These are phyloP conservation scores for Micrasema minimum DNA, from an alignment of 1,140 invertebrate species.

Conservation along the genomic window DNA sequence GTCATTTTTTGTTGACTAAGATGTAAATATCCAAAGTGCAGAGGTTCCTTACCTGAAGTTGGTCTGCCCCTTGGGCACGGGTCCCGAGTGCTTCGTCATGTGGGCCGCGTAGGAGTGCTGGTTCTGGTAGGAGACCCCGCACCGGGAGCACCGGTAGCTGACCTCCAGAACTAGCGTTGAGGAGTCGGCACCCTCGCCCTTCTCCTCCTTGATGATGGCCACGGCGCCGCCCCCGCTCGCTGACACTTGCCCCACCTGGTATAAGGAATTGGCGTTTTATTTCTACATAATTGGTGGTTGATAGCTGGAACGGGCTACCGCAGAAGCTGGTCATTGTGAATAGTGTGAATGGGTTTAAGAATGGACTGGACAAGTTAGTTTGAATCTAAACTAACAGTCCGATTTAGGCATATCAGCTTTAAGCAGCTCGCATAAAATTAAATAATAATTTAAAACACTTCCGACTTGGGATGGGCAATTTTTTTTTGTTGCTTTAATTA, in stretches of 20 bases:
- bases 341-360: too few species aligned
- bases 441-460: not conserved
- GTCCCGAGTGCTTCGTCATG: conserved; percentile 49
- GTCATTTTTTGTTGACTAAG: too few species aligned
- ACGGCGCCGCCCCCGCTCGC: conserved; percentile 45
- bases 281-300: not conserved
- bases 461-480: not conserved
- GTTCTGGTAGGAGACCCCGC: conserved; percentile 41
- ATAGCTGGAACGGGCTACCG: too few species aligned
- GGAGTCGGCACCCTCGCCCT: conserved; percentile 5
- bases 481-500: not conserved
- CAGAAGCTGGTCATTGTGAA: too few species aligned
- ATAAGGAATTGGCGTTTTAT: not conserved
- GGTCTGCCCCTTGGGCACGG: conserved; percentile 48
- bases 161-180: conserved; percentile 42
- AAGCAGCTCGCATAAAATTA: not conserved
- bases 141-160: conserved; percentile 41
- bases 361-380: too few species aligned
- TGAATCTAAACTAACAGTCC: too few species aligned
- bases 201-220: conserved; percentile 47
- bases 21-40: too few species aligned
- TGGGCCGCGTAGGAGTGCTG: conserved; percentile 51
- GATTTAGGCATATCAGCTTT: too few species aligned
- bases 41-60: conserved; percentile 47
- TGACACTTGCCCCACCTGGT: conserved; percentile 24